Evolutionary conservation across 2,888 invertebrate genomes (phyloP).

Genomic region (Agrotis segetum): DNA sequence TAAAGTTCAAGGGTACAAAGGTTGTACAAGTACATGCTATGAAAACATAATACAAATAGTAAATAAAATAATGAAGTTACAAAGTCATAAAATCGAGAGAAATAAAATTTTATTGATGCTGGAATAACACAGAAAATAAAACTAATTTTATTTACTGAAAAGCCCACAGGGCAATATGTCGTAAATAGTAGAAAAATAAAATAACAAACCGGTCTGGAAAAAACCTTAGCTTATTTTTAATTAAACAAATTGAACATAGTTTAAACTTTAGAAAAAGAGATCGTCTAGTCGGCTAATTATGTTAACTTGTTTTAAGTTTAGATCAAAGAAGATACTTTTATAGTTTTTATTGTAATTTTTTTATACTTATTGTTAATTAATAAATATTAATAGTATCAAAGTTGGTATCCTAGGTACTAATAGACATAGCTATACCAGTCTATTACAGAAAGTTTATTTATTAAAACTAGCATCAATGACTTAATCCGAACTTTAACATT

Average conservation of each 20-base stretch:
- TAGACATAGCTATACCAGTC: too few species aligned
- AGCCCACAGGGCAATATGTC: conserved; percentile 5
- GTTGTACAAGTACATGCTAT: not conserved
- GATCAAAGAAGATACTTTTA: conserved; percentile 10
- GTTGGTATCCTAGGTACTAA: too few species aligned
- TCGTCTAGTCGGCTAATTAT: not conserved
- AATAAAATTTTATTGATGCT: conserved; percentile 2
- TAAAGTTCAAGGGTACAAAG: not conserved
- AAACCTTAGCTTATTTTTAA: conserved; percentile 12
- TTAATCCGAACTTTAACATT: too few species aligned
- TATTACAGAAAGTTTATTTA: too few species aligned
- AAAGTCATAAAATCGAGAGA: conserved; percentile 10
- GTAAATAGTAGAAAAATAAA: conserved; percentile 24
- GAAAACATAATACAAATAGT: conserved; percentile 4
- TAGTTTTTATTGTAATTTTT: not conserved
- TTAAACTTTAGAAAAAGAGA: conserved; percentile 32
- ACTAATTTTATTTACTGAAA: conserved; percentile 4
- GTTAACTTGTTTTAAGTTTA: conserved; percentile 24
- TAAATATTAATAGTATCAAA: not conserved
- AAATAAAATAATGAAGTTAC: not conserved
- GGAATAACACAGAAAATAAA: conserved; percentile 11
- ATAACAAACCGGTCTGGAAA: conserved; percentile 11
- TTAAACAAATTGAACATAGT: conserved; percentile 5
- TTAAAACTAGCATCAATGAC: too few species aligned
- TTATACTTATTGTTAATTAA: not conserved